Base-by-base conservation (phyloP, 1,140 invertebrate species). In the Pseudomyrmex cubaensis region DNA sequence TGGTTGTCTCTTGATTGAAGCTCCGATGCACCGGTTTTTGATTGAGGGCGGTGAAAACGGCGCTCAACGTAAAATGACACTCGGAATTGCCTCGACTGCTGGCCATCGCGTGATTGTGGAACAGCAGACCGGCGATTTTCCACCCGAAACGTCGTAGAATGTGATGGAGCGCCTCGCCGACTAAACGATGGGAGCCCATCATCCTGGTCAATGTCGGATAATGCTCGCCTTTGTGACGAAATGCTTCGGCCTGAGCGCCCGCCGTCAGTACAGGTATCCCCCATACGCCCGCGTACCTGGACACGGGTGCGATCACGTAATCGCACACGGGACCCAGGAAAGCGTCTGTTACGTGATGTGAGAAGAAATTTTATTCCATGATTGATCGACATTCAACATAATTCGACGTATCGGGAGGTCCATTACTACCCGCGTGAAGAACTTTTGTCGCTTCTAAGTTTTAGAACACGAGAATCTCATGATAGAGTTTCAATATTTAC, bases 261-360 rank as follows among this genome's bases (percentile, higher is more conserved):
- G 98, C 96, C 1, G 98, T 98, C 7, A 99, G 92, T 1, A 99
- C 96, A 0, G 98, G 98, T 20, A 98, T 97, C 1, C 96, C 95
- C 98, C 98, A 99, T n/a, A 96, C 96, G 5, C 97, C 96, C 0
- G 97, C 96, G 91, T 98, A 98, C 13, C 98, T 95, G 0, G 97
- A 97, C 1, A 99, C 97, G 0, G 98, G 98, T 0, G 98, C 98
- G 70, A 99, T 95, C 3, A 97, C 97, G 93, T 98, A 99, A 88
- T 98, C 98, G 93, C 98, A 99, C 1, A 98, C 96, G 0, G 98
- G 97, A 0, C 98, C 98, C 88, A 99, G 95, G 91, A 99, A 98
- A 0, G 97, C 97, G 94, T 99, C 97, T 96, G 95, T 59, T 35
- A 35, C 66, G 76, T 20, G 44, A 50, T 50, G n/a, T 20, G 13